Conservation (phyloP, 2,888 invertebrate genomes). For the Mythimna ferrago region DNA sequence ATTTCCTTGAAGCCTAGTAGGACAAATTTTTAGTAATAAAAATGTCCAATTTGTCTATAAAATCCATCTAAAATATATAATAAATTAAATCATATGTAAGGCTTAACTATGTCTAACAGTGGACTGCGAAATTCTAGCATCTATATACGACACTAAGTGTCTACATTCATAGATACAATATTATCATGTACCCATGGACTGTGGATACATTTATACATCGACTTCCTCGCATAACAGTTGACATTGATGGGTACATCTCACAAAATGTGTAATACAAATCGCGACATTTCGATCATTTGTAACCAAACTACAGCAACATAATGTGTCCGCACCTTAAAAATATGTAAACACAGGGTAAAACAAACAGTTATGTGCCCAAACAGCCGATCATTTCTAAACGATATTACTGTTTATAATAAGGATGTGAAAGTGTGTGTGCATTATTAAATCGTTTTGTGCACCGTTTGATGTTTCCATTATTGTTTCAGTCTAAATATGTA, state of each 20-base stretch:
- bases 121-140: too few relatives aligned
- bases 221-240: not conserved
- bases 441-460: constrained; percentile 37
- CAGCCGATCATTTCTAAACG: constrained; percentile 46
- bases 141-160: not conserved
- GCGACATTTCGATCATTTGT: constrained; percentile 6
- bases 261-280: not conserved
- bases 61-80: too few relatives aligned
- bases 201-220: not conserved
- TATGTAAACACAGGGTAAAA: constrained; percentile 34
- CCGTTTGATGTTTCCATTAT: constrained; percentile 53
- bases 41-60: too few relatives aligned
- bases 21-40: too few relatives aligned
- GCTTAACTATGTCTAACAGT: too few relatives aligned
- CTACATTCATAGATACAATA: not conserved
- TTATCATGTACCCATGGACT: not conserved
- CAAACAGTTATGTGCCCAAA: constrained; percentile 24
- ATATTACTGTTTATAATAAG: constrained; percentile 37
- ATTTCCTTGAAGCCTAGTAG: too few relatives aligned
- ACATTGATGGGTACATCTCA: not conserved
- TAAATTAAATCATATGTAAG: too few relatives aligned
- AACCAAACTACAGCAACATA: constrained; percentile 2
- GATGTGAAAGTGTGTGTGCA: constrained; percentile 38
- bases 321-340: constrained; percentile 21
- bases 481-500: constrained; percentile 33